Evolutionary conservation across 92 coral and sea anemone genomes (phyloP).

Genomic region (Pocillopora grandis): DNA sequence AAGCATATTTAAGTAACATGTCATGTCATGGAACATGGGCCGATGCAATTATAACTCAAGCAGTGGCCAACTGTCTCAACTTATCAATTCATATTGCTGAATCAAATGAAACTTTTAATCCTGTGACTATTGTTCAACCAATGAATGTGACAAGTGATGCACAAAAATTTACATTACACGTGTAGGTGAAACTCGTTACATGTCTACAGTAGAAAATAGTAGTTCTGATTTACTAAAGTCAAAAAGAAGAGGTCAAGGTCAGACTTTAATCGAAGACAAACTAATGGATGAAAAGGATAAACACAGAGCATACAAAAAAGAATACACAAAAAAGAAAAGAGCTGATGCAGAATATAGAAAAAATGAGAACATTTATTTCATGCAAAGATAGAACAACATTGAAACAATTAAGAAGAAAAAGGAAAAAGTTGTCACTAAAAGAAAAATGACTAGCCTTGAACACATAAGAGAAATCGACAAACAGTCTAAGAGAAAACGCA

Average conservation of each 20-base stretch:
- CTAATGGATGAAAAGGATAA: slow-evolving; percentile 12
- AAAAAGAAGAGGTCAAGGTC: not conserved
- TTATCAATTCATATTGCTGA: slow-evolving; percentile 50
- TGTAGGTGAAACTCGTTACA: slow-evolving; percentile 53
- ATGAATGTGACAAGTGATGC: slow-evolving; percentile 24
- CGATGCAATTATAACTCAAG: slow-evolving; percentile 65
- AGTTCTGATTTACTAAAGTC: not conserved
- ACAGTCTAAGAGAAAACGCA: slow-evolving; percentile 24
- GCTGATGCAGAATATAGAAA: slow-evolving; percentile 24
- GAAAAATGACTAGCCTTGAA: slow-evolving; percentile 1
- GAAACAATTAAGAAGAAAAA: slow-evolving; percentile 6
- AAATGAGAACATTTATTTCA: not conserved
- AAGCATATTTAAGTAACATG: slow-evolving; percentile 48
- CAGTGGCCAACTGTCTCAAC: slow-evolving; percentile 63
- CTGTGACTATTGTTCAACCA: slow-evolving; percentile 42
- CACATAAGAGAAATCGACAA: not conserved
- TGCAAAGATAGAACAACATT: slow-evolving; percentile 5
- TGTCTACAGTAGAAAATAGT: slow-evolving; percentile 35
- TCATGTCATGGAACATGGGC: slow-evolving; percentile 65
- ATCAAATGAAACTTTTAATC: slow-evolving; percentile 51
- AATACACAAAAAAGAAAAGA: slow-evolving; percentile 33
- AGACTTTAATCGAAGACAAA: slow-evolving; percentile 17
- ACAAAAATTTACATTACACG: slow-evolving; percentile 47
- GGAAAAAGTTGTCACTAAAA: not conserved
- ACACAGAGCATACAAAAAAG: slow-evolving; percentile 20